Percentiles rank a stretch among this genome's conserved stretches.
These are phyloP conservation scores for Tauraco erythrolophus DNA, from an alignment of 2,113 vertebrate genomes.

Conservation along the genomic window DNA sequence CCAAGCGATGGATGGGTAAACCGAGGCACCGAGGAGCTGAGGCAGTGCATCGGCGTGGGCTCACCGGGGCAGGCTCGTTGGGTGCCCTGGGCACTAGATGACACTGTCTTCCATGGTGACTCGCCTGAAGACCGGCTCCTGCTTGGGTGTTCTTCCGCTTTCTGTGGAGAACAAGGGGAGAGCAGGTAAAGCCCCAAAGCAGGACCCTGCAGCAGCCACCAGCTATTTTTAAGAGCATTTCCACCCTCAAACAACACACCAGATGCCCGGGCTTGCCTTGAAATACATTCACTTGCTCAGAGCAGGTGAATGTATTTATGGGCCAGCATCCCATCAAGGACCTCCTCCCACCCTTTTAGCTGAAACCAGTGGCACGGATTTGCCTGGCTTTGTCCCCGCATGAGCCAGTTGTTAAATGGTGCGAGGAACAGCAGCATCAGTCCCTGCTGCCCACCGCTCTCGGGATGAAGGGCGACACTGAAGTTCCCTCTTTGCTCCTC, in stretches of 20 bases:
- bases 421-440: fast-evolving
- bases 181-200: background rate
- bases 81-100: background rate
- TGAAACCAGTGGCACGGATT: background rate
- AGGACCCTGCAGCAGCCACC: background rate
- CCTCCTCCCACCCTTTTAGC: background rate
- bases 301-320: background rate
- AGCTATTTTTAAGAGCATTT: background rate
- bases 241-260: background rate
- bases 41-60: background rate
- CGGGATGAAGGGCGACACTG: fast-evolving
- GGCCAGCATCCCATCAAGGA: background rate
- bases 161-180: slow-evolving; percentile 55
- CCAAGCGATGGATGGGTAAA: background rate
- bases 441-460: background rate
- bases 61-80: background rate
- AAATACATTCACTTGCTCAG: background rate
- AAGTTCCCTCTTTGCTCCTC: background rate
- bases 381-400: background rate
- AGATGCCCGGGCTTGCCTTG: background rate
- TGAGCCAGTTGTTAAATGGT: background rate
- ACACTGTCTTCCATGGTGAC: slow-evolving; percentile 72
- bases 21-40: slow-evolving; percentile 22
- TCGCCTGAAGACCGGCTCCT: slow-evolving; percentile 61
- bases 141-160: slow-evolving; percentile 17